Percentiles rank a stretch among this genome's conserved stretches.
Conservation (phyloP, 2,797 vertebrate species). For the Podarcis siculus region DNA sequence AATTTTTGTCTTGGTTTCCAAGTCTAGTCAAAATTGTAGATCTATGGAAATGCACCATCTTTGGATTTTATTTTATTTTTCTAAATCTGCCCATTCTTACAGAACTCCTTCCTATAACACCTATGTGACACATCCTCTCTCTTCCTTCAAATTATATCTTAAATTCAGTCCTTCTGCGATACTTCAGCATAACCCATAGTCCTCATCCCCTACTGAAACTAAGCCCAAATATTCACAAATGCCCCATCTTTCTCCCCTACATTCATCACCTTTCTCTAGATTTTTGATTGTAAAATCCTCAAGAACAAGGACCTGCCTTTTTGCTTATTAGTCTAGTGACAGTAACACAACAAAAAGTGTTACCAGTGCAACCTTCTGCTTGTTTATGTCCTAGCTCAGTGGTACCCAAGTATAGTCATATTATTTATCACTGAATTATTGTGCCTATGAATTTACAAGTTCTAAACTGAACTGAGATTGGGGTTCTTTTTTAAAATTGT, state of each 20-base stretch:
- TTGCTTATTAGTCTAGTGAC: too few species aligned
- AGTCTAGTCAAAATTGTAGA: not conserved
- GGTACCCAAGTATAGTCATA: too few species aligned
- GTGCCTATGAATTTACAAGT: too few species aligned
- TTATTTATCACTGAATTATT: too few species aligned
- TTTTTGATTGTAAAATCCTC: not conserved
- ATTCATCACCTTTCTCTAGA: too few species aligned
- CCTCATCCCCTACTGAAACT: not conserved
- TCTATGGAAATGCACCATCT: not conserved
- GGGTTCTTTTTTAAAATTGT: too few species aligned
- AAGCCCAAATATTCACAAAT: not conserved
- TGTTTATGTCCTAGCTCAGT: too few species aligned
- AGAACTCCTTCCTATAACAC: not conserved
- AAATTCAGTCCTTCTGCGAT: not conserved
- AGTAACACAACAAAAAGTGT: too few species aligned
- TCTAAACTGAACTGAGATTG: too few species aligned
- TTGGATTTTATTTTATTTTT: not conserved
- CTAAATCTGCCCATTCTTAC: not conserved
- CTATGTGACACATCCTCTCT: too few species aligned
- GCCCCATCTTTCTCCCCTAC: not conserved
- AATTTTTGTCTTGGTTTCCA: not conserved
- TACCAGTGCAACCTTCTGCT: too few species aligned
- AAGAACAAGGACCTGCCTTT: too few species aligned
- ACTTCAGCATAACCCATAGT: not conserved
- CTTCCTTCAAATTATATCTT: not conserved